phyloP scores from a whole-genome alignment of 2,113 vertebrate genomes.

The Nycticryphes semicollaris region DNA sequence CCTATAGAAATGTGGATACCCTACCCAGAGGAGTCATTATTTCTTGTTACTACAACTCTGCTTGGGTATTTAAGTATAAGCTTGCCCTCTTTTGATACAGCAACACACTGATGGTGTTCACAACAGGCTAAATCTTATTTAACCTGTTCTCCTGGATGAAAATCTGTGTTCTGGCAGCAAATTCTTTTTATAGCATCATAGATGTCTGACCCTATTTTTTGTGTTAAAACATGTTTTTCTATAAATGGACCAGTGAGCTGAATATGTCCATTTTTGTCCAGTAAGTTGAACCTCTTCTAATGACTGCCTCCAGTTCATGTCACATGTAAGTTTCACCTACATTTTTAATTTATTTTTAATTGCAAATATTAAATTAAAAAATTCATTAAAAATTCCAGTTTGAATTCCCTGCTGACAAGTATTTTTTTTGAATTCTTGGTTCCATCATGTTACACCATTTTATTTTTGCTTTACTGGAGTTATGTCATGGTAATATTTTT shows the following conservation, averaged over 20 bases:
- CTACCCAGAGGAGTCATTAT: background rate
- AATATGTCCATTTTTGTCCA: background rate
- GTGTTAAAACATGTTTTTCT: background rate
- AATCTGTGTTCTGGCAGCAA: background rate
- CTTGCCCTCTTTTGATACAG: background rate
- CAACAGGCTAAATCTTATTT: background rate
- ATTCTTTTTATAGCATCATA: background rate
- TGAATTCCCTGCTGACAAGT: background rate
- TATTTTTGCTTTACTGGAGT: background rate
- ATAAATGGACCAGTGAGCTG: background rate
- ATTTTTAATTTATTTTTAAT: background rate
- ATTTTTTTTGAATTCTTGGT: background rate
- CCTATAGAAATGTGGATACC: background rate
- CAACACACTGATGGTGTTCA: background rate
- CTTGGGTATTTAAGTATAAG: background rate
- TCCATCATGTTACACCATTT: background rate
- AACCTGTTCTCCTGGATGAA: background rate
- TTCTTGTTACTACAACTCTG: background rate
- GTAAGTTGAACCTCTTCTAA: background rate
- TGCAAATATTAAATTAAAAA: fast-evolving
- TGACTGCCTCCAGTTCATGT: background rate
- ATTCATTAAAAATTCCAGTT: background rate
- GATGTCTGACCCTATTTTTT: background rate
- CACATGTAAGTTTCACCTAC: background rate
- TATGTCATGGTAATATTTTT: background rate